phyloP scores from a whole-genome alignment of 2,888 invertebrate genomes.

The Allolobophora icterica region DNA sequence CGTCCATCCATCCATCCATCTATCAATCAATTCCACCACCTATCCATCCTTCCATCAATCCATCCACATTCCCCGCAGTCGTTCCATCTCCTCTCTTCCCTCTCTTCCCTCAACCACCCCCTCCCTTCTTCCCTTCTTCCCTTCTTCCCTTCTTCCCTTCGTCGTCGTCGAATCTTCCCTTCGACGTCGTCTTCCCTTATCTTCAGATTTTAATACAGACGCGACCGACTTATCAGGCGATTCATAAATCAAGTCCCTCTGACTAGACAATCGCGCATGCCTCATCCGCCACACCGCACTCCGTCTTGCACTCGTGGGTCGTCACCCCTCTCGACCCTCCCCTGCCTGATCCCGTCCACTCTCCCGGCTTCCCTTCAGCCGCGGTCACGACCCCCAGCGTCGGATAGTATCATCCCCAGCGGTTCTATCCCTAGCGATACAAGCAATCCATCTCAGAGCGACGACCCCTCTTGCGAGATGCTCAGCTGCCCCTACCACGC shows the following conservation, averaged over 20 bases:
- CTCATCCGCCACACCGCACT: not conserved
- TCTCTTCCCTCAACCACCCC: not conserved
- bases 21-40: not conserved
- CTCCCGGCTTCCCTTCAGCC: not conserved
- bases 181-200: not conserved
- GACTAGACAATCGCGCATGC: not conserved
- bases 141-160: not conserved
- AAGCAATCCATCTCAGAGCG: not conserved
- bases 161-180: not conserved
- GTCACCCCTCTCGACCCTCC: no score
- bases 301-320: not conserved
- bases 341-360: not conserved
- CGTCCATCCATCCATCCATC: not conserved
- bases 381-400: not conserved
- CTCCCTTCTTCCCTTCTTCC: not conserved
- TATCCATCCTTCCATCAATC: not conserved
- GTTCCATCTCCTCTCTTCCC: not conserved
- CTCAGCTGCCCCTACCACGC: not conserved
- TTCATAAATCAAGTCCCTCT: not conserved
- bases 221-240: not conserved
- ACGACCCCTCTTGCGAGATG: not conserved
- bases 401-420: not conserved
- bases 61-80: not conserved
- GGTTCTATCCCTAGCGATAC: not conserved
- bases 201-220: slow-evolving; percentile 25